A percentile compares a stretch with the other conserved stretches of the same genome.
These are phyloP conservation scores for Aix galericulata DNA, from an alignment of 2,113 vertebrate species.

Conservation along the genomic window DNA sequence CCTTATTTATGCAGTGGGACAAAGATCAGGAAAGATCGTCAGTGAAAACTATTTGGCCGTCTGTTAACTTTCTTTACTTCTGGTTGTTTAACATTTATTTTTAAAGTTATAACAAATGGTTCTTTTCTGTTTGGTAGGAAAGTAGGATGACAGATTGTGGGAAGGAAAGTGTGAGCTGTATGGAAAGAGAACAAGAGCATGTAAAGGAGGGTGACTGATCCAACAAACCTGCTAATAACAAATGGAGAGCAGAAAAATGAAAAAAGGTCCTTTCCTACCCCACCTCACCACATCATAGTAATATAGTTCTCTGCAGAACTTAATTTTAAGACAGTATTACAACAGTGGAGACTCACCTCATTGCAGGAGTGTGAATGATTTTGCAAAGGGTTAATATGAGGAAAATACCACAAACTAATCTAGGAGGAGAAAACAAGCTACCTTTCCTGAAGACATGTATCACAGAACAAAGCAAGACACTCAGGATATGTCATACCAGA, in stretches of 20 bases:
- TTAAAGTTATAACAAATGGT: conserved; percentile 45
- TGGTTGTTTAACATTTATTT: conserved; percentile 58
- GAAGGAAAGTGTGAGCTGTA: conserved; percentile 56
- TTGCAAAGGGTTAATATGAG: background rate
- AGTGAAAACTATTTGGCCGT: conserved; percentile 51
- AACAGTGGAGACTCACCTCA: background rate
- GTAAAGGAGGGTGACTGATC: background rate
- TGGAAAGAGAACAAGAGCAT: conserved; percentile 32
- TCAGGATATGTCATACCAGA: background rate
- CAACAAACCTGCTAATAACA: background rate
- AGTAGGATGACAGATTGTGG: conserved; percentile 49
- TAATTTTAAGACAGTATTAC: background rate
- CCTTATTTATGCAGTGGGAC: conserved; percentile 51
- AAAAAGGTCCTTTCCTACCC: background rate
- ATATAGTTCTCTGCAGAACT: background rate
- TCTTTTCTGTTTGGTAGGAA: conserved; percentile 49
- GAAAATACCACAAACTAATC: background rate
- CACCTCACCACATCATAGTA: background rate
- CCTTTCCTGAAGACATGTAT: background rate
- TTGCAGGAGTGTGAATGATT: background rate
- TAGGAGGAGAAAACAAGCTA: background rate
- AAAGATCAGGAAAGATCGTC: conserved; percentile 67
- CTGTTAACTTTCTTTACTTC: conserved; percentile 40
- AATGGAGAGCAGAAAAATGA: background rate
- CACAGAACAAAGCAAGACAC: background rate